Evolutionary conservation across 2,888 invertebrate genomes (phyloP).

Genomic region (Helleia helle): DNA sequence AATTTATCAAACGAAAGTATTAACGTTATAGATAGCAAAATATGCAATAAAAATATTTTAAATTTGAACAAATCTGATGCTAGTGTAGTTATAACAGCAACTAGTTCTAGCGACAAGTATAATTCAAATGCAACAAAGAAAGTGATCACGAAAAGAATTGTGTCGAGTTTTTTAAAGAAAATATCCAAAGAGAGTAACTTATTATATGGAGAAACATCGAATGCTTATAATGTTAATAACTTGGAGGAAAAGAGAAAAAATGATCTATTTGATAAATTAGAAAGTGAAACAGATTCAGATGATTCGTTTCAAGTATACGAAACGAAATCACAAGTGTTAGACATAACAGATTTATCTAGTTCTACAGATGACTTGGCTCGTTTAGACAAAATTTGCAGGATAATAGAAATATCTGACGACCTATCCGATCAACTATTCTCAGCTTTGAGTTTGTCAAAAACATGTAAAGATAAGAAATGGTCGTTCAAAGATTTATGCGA

Average conservation of each 20-base stretch:
- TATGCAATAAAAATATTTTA: too few relatives aligned
- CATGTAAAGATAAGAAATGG: slow-evolving; percentile 36
- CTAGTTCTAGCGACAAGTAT: too few relatives aligned
- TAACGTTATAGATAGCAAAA: too few relatives aligned
- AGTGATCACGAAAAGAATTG: neutral
- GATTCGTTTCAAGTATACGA: slow-evolving; percentile 48
- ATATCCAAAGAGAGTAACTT: neutral
- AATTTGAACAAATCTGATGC: too few relatives aligned
- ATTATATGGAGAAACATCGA: neutral
- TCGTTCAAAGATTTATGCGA: slow-evolving; percentile 61
- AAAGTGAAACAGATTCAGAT: slow-evolving; percentile 49
- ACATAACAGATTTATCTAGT: slow-evolving; percentile 47
- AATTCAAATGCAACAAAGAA: neutral
- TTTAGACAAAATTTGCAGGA: slow-evolving; percentile 57
- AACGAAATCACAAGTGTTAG: slow-evolving; percentile 50
- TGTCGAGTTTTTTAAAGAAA: neutral
- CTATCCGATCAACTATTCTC: slow-evolving; percentile 53
- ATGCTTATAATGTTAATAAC: slow-evolving; percentile 18
- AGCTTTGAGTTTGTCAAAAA: slow-evolving; percentile 25
- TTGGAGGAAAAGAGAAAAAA: slow-evolving; percentile 24
- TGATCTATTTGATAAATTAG: slow-evolving; percentile 59
- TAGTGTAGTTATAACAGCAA: too few relatives aligned
- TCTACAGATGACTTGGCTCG: slow-evolving; percentile 52
- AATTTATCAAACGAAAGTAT: too few relatives aligned
- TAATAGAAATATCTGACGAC: slow-evolving; percentile 66